Conservation (phyloP, 2,888 invertebrate genomes). For the Cephus spinipes region DNA sequence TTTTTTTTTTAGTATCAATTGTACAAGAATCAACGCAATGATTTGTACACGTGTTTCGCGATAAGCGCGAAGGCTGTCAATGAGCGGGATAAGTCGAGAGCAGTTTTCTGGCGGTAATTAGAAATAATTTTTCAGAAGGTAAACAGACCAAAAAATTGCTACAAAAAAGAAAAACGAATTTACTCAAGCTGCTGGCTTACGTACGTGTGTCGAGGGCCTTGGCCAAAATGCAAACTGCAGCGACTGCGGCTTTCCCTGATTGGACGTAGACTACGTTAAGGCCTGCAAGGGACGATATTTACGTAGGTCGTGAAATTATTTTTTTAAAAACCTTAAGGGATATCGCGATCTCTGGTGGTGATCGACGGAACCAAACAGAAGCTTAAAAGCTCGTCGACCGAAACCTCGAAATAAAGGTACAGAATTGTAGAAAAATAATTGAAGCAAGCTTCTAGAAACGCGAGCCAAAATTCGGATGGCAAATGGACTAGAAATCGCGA, state of each 20-base stretch:
- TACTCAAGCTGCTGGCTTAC: conserved; percentile 15
- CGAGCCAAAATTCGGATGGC: background rate
- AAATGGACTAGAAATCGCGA: background rate
- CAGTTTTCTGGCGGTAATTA: background rate
- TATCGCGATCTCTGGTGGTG: background rate
- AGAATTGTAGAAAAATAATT: background rate
- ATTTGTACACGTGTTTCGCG: background rate
- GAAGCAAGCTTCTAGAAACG: background rate
- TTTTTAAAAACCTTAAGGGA: background rate
- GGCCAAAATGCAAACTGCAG: background rate
- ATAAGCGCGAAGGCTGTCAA: background rate
- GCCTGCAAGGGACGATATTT: background rate
- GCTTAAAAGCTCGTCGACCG: background rate
- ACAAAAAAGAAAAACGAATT: conserved; percentile 8
- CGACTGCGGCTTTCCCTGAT: background rate
- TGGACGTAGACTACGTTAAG: background rate
- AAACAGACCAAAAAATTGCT: background rate
- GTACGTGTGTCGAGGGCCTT: conserved; percentile 30
- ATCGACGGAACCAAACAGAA: background rate
- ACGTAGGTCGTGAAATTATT: background rate
- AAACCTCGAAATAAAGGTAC: background rate
- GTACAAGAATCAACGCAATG: background rate
- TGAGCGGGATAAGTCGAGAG: background rate
- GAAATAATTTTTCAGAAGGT: background rate
- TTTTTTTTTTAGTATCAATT: background rate